Evolutionary conservation across 2,113 vertebrate genomes (phyloP), one percentile per base, ranked within the genome.

Genomic region (Silurus asotus): DNA sequence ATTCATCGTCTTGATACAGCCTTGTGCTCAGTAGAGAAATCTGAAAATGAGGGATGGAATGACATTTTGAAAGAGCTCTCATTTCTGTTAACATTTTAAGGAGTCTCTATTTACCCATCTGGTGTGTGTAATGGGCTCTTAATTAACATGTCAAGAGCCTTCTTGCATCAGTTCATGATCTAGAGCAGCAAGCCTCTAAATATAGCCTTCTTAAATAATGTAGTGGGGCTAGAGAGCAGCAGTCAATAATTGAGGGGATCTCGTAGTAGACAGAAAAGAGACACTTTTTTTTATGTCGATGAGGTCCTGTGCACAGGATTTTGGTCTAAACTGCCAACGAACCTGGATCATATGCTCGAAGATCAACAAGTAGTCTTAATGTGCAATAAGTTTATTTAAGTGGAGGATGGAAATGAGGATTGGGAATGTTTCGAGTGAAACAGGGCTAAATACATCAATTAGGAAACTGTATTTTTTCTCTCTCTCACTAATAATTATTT

Each of bases 181-280:
- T 86, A 89, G 89, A 92, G 92, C 87, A 91, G 88, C 86, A 83
- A 86, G 90, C 85, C 84, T 92, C 94, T 95, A 96, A 95, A 96
- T 94, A 95, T 95, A 96, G 91, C 85, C 87, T 87, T 65, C 88
- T 90, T 95, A 94, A 97, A 97, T 96, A 95, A 96, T 94, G 92
- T 84, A 96, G 89, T 23, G 1, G 82, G 92, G 93, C 92, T 93
- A 92, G 94, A 94, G 95, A 93, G 91, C 91, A 83, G 93, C 93
- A 88, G 93, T 96, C 93, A 96, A 96, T 96, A 95, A 96, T 97
- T 96, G 94, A 96, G 92, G 88, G 90, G 25, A 86, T 91, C 85
- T 92, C 25, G 91, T 95, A 93, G 93, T 92, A 91, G 94, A 93
- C 91, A 93, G 88, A 95, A 92, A 93, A 94, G 80, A 89, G 88